These are phyloP conservation scores for Gouania willdenowi DNA, from an alignment of 2,797 vertebrate genomes.

Conservation along the genomic window DNA sequence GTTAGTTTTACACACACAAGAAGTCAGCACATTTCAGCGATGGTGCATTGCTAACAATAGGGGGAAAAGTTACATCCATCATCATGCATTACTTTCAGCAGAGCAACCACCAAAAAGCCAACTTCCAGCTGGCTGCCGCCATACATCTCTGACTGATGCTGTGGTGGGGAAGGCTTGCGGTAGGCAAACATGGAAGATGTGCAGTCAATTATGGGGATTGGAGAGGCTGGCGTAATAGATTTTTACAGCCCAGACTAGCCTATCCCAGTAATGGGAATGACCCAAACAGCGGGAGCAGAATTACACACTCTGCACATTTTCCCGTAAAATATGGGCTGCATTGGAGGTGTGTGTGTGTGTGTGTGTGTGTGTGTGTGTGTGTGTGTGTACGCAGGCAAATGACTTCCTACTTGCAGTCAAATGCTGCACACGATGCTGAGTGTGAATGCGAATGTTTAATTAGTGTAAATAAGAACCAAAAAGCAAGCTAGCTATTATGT, in stretches of 20 bases:
- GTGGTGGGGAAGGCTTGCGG: constrained; percentile 34
- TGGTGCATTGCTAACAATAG: constrained; percentile 8
- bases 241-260: constrained; percentile 60
- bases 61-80: constrained; percentile 24
- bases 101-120: constrained; percentile 26
- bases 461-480: too few species aligned
- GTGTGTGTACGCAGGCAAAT: constrained; percentile 23
- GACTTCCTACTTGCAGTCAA: constrained; percentile 41
- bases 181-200: constrained; percentile 41
- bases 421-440: constrained; percentile 25
- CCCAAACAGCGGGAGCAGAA: constrained; percentile 56
- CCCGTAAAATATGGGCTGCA: constrained; percentile 68
- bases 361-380: constrained; percentile 10
- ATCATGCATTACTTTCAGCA: constrained; percentile 31
- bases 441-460: too few species aligned
- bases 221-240: constrained; percentile 54
- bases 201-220: constrained; percentile 68
- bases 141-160: constrained; percentile 43
- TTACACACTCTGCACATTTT: constrained; percentile 67
- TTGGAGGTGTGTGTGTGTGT: constrained; percentile 15
- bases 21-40: too few species aligned
- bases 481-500: too few species aligned
- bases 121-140: constrained; percentile 34
- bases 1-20: too few species aligned
- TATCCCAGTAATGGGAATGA: constrained; percentile 61